Evolutionary conservation across 2,113 vertebrate species (phyloP), one percentile per base, ranked within the genome.

Genomic region (Thermophis baileyi): DNA sequence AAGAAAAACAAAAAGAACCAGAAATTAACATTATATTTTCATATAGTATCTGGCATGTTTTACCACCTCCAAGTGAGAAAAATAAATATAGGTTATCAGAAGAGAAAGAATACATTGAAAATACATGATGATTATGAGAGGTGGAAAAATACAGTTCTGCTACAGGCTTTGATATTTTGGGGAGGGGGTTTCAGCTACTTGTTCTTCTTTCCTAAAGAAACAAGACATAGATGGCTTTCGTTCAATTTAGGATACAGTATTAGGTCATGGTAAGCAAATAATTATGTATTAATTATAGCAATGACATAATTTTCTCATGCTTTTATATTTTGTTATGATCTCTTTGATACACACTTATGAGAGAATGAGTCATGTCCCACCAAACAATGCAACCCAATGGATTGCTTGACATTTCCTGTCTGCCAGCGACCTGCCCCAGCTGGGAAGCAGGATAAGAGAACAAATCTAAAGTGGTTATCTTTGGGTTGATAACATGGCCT

Each of bases 41-140:
- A 95, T n/a, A 50, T 87, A 91, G 50, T 40, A 95, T 89, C 24
- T 30, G 49, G 22, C 12, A 85, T 22, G 85, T 94, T 53, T 46
- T 50, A 49, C 90, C 16, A 11, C 0, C 50, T 6, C 40, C 0
- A 0, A 49, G 24, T 20, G 54, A 88, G 74, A 93, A 93, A 93
- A 93, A 81, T 47, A 8, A 87, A 25, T 0, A 0, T 18, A 89
- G 1, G 2, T 86, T 50, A 6, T 30, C 0, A 0, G 10, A 54
- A 85, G n/a, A 30, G 74, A 18, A 0, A 44, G 20, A 6, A 35
- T 85, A 86, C 89, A 46, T 18, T 2, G 3, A 14, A 22, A 0
- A 0, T 1, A 4, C 3, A 2, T 90, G 95, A 87, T 87, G 20
- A 0, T 53, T 91, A 40, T 54, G 20, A 94, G 40, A 47, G 16